Base-by-base conservation (phyloP, 2,113 vertebrate species). In the Brachypodius melanocephalos region DNA sequence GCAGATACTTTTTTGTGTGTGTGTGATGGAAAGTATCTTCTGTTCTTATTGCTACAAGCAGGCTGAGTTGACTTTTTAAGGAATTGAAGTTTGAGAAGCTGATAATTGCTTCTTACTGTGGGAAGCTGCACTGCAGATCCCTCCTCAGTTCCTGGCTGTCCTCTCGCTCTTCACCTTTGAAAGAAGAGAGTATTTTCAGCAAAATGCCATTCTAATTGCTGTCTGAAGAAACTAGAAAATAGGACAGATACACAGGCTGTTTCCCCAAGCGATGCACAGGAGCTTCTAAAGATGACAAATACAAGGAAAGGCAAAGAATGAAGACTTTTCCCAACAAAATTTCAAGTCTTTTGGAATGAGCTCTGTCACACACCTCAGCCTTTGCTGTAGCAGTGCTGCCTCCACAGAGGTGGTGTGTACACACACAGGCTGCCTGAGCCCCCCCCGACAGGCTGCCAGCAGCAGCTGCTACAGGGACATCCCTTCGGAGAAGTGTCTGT, bases 191-290 rank as follows among this genome's bases (percentile, higher is more conserved):
- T 62, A 28, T 92, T 94, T 89, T 90, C 87, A 89, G 76, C 75
- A 86, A 86, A 93, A 83, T 57, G 38, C 63, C 57, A 11, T 73
- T 93, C 65, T 69, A 92, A 92, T 88, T 92, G 75, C 71, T 69
- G 49, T 51, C 71, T 83, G 82, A 73, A 76, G 61, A 76, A 94
- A 34, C 66, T 2, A 74, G 59, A 87, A 88, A 79, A 74, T 77
- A 80, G 86, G 83, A 58, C 89, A 69, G 42, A 52, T 59, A 69
- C 0, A 29, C 1, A 5, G 42, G 63, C 76, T 59, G 32, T 62
- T 88, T 83, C 14, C 26, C 42, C 22, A 36, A 20, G 61, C 0
- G 6, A 36, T 26, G 77, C 54, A 32, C 28, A 57, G 58, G 21
- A 79, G 28, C 51, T 71, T 86, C 58, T 68, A 26, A 75, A 87